Evolutionary conservation across 2,113 vertebrate genomes (phyloP).

Genomic region (Diglossa brunneiventris): DNA sequence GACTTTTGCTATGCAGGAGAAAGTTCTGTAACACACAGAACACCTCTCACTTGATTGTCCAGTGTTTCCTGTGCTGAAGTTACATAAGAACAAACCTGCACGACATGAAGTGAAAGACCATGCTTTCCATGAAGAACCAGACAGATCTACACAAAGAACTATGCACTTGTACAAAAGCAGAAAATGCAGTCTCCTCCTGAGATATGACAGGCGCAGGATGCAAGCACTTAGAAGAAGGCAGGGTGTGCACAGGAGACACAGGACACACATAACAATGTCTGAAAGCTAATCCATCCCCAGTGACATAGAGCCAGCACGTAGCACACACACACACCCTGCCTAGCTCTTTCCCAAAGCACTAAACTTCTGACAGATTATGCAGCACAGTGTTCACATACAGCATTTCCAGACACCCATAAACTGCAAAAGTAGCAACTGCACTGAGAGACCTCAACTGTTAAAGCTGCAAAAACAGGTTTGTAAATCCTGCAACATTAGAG

Average conservation of each 20-base stretch:
- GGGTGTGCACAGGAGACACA: neutral
- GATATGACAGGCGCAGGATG: neutral
- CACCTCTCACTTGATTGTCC: neutral
- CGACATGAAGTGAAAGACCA: rapidly evolving
- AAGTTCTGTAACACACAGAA: neutral
- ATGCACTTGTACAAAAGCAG: neutral
- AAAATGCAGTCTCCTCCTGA: neutral
- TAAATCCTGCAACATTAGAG: neutral
- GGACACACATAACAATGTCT: neutral
- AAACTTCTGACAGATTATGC: neutral
- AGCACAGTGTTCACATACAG: neutral
- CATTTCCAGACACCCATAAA: neutral
- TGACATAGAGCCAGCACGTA: neutral
- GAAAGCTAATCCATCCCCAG: neutral
- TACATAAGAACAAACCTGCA: neutral
- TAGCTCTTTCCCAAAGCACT: neutral
- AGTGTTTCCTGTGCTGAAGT: neutral
- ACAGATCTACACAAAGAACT: neutral
- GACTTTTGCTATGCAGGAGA: neutral
- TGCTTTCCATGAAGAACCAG: neutral
- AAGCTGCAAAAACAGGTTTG: neutral
- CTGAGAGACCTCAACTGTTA: neutral
- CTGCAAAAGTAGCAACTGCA: neutral
- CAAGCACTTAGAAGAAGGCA: neutral
- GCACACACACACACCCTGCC: neutral